A percentile compares a stretch with the other conserved stretches of the same genome.
These are phyloP conservation scores for Mechanitis mazaeus DNA, from an alignment of 2,888 invertebrate species.

Conservation along the genomic window DNA sequence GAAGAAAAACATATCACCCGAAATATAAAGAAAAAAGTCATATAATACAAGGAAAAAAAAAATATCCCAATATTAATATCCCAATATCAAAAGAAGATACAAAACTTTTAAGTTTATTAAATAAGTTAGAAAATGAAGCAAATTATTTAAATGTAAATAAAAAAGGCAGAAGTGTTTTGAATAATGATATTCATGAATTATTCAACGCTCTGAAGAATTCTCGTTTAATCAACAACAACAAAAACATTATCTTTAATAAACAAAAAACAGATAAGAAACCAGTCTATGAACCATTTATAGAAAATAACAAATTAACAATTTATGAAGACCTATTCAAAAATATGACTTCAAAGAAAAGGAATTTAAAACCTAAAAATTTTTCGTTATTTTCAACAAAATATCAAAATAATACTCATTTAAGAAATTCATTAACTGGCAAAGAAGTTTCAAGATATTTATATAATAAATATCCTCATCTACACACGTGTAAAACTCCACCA, in stretches of 20 bases:
- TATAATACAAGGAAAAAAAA: background rate
- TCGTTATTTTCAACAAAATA: no score
- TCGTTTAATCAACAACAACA: background rate
- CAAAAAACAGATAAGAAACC: no score
- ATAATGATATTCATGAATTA: slow-evolving; percentile 56
- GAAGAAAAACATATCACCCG: background rate
- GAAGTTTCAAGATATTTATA: background rate
- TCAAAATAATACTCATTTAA: no score
- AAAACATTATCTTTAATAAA: background rate
- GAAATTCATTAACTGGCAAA: background rate
- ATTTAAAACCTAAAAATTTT: no score
- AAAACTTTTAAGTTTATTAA: slow-evolving; percentile 47
- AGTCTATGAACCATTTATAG: no score
- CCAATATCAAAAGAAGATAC: slow-evolving; percentile 37
- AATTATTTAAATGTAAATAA: slow-evolving; percentile 45
- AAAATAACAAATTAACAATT: no score
- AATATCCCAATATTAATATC: slow-evolving; percentile 2
- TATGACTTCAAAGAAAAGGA: no score
- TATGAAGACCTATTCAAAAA: no score
- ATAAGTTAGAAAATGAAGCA: slow-evolving; percentile 53
- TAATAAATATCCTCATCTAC: background rate
- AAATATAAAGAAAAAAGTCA: slow-evolving; percentile 1
- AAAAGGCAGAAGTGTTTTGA: slow-evolving; percentile 48
- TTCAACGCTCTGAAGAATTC: slow-evolving; percentile 32
- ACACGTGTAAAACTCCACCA: background rate